A percentile compares a stretch with the other conserved stretches of the same genome.
These are phyloP conservation scores for Bombus consobrinus DNA, from an alignment of 1,140 invertebrate genomes.

Conservation along the genomic window DNA sequence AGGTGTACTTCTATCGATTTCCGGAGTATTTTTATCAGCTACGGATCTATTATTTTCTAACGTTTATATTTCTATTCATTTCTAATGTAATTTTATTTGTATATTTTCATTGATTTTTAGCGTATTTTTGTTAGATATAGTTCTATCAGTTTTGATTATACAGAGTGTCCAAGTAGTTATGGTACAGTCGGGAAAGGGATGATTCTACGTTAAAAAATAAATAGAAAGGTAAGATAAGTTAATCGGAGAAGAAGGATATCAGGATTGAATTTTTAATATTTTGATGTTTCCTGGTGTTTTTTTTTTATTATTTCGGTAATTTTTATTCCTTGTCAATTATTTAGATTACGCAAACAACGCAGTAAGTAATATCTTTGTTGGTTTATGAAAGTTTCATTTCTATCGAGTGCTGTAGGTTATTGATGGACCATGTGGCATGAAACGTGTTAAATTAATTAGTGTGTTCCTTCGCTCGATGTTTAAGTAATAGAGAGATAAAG, in stretches of 20 bases:
- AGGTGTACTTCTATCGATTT: no score
- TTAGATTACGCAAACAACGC: not conserved
- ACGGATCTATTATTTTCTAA: no score
- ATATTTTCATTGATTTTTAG: not conserved
- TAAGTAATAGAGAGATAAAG: not conserved
- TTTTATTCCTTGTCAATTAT: no score
- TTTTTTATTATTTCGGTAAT: no score
- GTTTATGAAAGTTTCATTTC: not conserved
- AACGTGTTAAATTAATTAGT: not conserved
- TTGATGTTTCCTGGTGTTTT: not conserved
- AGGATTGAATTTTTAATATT: not conserved
- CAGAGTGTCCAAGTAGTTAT: no score
- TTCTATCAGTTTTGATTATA: no score
- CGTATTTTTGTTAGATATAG: no score
- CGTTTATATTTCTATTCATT: not conserved
- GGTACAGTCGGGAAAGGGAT: no score
- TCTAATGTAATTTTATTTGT: not conserved
- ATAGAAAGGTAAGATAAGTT: not conserved
- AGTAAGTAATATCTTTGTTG: not conserved
- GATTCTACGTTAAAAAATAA: no score
- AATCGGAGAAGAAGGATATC: not conserved
- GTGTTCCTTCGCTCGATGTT: no score
- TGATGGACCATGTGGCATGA: not conserved
- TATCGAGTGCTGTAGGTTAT: not conserved
- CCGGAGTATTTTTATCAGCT: no score